phyloP scores from a whole-genome alignment of 2,888 invertebrate genomes.

The Arrhopalites spinosus region DNA sequence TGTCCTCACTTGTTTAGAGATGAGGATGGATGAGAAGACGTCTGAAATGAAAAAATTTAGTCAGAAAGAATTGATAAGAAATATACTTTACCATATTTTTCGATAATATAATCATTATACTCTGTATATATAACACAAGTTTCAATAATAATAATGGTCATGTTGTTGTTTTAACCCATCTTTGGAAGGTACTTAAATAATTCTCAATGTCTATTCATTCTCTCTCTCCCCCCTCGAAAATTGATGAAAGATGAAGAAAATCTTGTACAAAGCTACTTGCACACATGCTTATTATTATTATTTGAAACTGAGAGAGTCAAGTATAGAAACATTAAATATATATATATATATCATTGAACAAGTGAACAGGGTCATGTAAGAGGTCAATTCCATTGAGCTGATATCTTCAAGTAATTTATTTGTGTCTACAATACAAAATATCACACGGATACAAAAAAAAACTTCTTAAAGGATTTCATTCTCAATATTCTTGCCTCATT shows the following conservation, averaged over 20 bases:
- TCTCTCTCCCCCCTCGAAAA: too few species aligned
- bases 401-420: conserved; percentile 35
- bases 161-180: conserved; percentile 6
- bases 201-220: too few species aligned
- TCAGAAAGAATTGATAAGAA: conserved; percentile 1
- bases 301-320: too few species aligned
- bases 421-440: conserved; percentile 41
- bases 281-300: too few species aligned
- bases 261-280: too few species aligned
- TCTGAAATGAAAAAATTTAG: neutral
- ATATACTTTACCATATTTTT: neutral
- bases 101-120: neutral
- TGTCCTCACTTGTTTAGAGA: neutral
- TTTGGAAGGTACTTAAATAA: neutral
- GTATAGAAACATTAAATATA: too few species aligned
- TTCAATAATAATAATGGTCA: neutral
- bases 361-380: conserved; percentile 35
- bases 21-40: neutral
- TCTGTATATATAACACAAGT: neutral
- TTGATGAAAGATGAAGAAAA: too few species aligned
- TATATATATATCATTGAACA: conserved; percentile 16
- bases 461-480: neutral
- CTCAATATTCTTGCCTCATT: neutral
- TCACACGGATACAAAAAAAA: conserved; percentile 16
- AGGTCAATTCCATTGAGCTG: conserved; percentile 34